phyloP scores from a whole-genome alignment of 2,888 invertebrate genomes.

The Monochamus alternatus region DNA sequence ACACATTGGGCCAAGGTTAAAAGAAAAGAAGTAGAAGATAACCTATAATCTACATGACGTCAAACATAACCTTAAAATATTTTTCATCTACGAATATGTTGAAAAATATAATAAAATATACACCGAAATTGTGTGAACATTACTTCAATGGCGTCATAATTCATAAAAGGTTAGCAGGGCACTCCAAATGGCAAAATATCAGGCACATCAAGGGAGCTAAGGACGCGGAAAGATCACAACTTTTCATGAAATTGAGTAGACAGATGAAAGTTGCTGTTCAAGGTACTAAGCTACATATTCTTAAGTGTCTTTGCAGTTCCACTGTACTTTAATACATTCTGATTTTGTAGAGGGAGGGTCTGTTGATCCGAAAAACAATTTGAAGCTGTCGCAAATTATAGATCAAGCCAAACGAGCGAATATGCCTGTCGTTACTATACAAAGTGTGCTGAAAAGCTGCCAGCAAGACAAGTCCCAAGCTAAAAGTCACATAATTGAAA shows the following conservation, averaged over 20 bases:
- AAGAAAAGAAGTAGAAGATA: too few species aligned
- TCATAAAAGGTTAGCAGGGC: conserved; percentile 75
- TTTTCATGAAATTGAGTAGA: conserved; percentile 72
- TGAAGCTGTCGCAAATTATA: conserved; percentile 74
- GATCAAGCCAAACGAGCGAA: conserved; percentile 76
- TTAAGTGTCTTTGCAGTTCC: neutral
- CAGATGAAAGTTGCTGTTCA: conserved; percentile 77
- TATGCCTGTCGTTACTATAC: conserved; percentile 78
- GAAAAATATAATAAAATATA: conserved; percentile 1
- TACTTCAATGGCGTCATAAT: conserved; percentile 35
- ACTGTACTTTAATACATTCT: too few species aligned
- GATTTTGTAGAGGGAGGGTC: conserved; percentile 74
- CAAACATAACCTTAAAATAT: too few species aligned
- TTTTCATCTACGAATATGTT: neutral
- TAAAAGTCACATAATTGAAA: conserved; percentile 70
- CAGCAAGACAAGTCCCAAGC: conserved; percentile 67
- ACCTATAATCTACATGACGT: too few species aligned
- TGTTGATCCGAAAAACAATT: conserved; percentile 76
- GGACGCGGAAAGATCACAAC: conserved; percentile 73
- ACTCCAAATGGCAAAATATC: conserved; percentile 87
- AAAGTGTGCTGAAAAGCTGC: conserved; percentile 75
- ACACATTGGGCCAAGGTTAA: too few species aligned
- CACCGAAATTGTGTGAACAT: conserved; percentile 25
- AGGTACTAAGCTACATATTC: conserved; percentile 69
- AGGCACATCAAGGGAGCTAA: conserved; percentile 79